These are phyloP conservation scores for Glandiceps talaboti DNA, from an alignment of 53 echinoderm and acorn worm species.

Conservation along the genomic window DNA sequence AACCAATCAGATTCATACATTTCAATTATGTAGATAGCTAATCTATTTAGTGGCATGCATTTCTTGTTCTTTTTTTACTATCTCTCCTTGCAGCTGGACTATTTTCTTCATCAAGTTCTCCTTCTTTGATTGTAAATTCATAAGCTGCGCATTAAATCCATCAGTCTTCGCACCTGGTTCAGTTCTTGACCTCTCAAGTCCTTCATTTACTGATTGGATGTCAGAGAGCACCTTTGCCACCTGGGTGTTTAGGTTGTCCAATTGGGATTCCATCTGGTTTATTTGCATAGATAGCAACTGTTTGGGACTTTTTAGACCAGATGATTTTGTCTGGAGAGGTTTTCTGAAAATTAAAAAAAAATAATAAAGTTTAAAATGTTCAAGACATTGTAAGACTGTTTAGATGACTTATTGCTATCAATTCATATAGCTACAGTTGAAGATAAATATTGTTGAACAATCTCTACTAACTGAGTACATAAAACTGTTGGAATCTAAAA, in stretches of 20 bases:
- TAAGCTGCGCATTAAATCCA: slow-evolving; percentile 49
- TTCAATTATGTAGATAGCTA: no score
- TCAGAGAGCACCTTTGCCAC: slow-evolving; percentile 51
- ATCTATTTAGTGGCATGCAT: background rate
- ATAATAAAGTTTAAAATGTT: no score
- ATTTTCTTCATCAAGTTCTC: slow-evolving; percentile 86
- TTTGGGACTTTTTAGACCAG: slow-evolving; percentile 35
- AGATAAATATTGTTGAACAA: no score
- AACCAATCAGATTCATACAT: no score
- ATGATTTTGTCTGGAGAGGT: slow-evolving; percentile 6
- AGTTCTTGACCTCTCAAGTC: slow-evolving; percentile 28
- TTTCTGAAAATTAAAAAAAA: no score
- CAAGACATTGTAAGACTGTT: no score
- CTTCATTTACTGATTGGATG: slow-evolving; percentile 37
- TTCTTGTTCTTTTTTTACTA: slow-evolving; percentile 48
- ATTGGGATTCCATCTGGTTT: slow-evolving; percentile 42
- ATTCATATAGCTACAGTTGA: no score
- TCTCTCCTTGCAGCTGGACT: slow-evolving; percentile 62
- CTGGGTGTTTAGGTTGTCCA: slow-evolving; percentile 69
- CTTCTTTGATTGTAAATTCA: slow-evolving; percentile 39
- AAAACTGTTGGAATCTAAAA: no score
- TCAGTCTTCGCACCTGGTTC: slow-evolving; percentile 2
- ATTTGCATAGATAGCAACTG: slow-evolving; percentile 70
- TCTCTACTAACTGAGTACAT: no score
- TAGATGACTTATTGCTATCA: no score